Evolutionary conservation across 1,140 invertebrate genomes (phyloP).

Genomic region (Trichonephila clavipes): DNA sequence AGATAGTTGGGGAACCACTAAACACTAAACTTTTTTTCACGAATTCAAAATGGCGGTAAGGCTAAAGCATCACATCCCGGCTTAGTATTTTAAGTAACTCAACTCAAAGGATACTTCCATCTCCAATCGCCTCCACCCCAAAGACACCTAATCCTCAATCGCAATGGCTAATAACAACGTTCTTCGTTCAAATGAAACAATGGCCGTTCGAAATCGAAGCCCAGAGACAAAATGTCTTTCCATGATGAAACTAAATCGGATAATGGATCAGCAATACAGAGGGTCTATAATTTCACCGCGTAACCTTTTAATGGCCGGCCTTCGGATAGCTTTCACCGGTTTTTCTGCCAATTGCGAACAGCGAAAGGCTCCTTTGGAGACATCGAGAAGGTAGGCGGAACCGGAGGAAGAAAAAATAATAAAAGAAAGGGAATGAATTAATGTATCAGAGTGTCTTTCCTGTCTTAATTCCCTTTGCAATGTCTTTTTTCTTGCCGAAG

Average conservation of each 20-base stretch:
- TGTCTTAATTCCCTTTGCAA: slow-evolving; percentile 4
- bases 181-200: background rate
- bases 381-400: background rate
- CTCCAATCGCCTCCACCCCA: no score
- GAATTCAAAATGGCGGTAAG: no score
- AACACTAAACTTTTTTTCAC: no score
- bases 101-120: no score
- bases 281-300: background rate
- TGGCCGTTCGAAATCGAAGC: background rate
- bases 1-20: no score
- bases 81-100: no score
- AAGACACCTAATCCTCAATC: background rate
- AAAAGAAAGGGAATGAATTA: background rate
- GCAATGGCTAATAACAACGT: background rate
- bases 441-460: background rate
- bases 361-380: background rate
- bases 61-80: no score
- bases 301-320: slow-evolving; percentile 15
- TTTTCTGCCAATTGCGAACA: background rate
- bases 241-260: slow-evolving; percentile 27
- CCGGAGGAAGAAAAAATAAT: background rate
- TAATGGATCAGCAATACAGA: slow-evolving; percentile 28
- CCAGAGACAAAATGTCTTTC: background rate
- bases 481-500: background rate
- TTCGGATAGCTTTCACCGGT: background rate